Conservation (phyloP, 2,797 vertebrate species). For the Eulemur rubriventer region DNA sequence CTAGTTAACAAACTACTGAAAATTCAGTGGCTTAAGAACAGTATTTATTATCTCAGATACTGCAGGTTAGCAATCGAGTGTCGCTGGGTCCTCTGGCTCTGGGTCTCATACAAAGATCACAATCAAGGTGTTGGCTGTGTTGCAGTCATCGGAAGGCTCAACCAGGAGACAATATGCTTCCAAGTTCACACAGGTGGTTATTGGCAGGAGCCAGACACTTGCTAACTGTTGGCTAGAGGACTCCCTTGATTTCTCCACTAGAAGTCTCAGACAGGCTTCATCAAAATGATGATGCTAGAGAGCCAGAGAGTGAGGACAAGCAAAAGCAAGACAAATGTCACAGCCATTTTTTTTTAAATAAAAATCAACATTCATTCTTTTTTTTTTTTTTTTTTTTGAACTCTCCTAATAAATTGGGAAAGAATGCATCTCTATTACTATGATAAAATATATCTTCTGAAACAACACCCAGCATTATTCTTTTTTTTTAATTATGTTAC, state of each 20-base stretch:
- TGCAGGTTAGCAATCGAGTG: background rate
- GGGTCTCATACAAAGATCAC: background rate
- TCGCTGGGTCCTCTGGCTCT: background rate
- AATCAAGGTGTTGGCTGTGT: background rate
- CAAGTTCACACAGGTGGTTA: background rate
- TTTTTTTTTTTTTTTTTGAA: background rate
- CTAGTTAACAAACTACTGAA: background rate
- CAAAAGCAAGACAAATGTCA: background rate
- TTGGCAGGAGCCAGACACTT: background rate
- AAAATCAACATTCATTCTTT: background rate
- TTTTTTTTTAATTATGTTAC: no score
- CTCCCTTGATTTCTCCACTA: background rate
- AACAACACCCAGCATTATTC: background rate
- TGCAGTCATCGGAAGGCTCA: background rate
- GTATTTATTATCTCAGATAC: background rate
- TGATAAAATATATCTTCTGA: background rate
- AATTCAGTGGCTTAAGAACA: background rate
- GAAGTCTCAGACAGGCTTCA: background rate
- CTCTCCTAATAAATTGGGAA: background rate
- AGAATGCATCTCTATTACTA: background rate
- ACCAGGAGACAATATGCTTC: background rate
- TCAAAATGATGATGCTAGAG: background rate
- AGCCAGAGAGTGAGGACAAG: background rate
- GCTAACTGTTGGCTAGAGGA: background rate
- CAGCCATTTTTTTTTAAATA: background rate